Evolutionary conservation across 2,888 invertebrate species (phyloP), one percentile per base, ranked within the genome.

Genomic region (Luffia ferchaultella): DNA sequence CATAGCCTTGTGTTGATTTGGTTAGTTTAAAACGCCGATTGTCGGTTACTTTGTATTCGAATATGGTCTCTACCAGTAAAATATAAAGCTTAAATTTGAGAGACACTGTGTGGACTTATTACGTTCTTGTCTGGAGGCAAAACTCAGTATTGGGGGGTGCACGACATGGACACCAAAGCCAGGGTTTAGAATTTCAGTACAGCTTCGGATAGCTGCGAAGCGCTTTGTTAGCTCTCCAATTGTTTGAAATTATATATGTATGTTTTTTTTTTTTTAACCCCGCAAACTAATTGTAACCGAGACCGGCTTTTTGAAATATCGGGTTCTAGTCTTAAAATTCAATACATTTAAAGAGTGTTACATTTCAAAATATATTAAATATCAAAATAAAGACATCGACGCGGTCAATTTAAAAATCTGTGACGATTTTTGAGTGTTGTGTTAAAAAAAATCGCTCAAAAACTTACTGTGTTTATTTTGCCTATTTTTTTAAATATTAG

Each of bases 111-210:
- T 5, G 54, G 2, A 55, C 57, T 62, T 73, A 53, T 0, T 58
- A 18, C 57, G 42, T 72, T 77, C 58, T 56, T 57, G 52, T 56
- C 57, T 45, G 63, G 61, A 54, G 59, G 59, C 64, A 80, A 76
- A 83, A 83, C 79, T 69, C 68, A 76, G 83, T 83, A 83, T 78
- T 80, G 83, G 83, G 83, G 83, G 83, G 83, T 82, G 75, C 76
- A 65, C 70, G 82, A 77, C 79, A 83, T 76, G 76, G 83, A 83
- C 74, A 83, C 82, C 82, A 67, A 70, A 73, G 73, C 73, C 77
- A 66, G 76, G 83, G 83, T 83, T 83, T 83, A 78, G 80, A 82
- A 83, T 83, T 83, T 83, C 83, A 83, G 83, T 83, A 70, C 67
- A 79, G 80, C 82, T 80, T 82, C 82, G 82, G 83, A 82, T 83